These are phyloP conservation scores for Ethmia dodecea DNA, from an alignment of 2,888 invertebrate species.

Conservation along the genomic window DNA sequence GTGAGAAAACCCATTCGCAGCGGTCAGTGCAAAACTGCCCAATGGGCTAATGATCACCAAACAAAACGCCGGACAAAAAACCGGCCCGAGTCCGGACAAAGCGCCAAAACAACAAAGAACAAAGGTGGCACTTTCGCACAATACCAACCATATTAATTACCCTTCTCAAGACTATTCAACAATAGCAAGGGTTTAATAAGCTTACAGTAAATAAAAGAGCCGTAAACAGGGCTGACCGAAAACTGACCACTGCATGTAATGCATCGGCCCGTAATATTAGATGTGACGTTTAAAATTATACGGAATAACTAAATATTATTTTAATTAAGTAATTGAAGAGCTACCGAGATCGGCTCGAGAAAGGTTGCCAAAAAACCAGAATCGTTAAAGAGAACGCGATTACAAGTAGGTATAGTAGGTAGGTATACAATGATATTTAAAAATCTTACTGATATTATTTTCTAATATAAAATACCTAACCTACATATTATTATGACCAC, in stretches of 20 bases:
- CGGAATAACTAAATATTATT: too few relatives aligned
- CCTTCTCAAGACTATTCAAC: constrained; percentile 52
- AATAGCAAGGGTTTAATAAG: constrained; percentile 71
- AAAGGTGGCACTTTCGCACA: constrained; percentile 63
- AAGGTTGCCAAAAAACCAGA: too few relatives aligned
- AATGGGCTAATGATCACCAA: constrained; percentile 66
- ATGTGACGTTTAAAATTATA: constrained; percentile 49
- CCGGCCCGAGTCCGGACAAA: constrained; percentile 44
- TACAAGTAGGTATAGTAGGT: too few relatives aligned
- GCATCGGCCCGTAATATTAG: constrained; percentile 37
- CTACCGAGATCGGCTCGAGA: too few relatives aligned
- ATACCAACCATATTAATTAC: constrained; percentile 71
- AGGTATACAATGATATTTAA: too few relatives aligned
- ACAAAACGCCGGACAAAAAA: constrained; percentile 55
- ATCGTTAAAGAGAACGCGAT: too few relatives aligned
- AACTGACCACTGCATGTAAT: constrained; percentile 36
- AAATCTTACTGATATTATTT: too few relatives aligned
- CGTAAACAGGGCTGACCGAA: constrained; percentile 60
- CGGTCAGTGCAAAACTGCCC: constrained; percentile 60
- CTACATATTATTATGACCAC: too few relatives aligned
- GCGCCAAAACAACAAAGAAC: constrained; percentile 52
- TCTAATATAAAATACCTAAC: too few relatives aligned
- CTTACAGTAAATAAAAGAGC: constrained; percentile 68
- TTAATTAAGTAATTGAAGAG: too few relatives aligned
- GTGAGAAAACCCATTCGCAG: constrained; percentile 51